Conservation (phyloP, 2,113 vertebrate genomes). For the Glaucomys volans region DNA sequence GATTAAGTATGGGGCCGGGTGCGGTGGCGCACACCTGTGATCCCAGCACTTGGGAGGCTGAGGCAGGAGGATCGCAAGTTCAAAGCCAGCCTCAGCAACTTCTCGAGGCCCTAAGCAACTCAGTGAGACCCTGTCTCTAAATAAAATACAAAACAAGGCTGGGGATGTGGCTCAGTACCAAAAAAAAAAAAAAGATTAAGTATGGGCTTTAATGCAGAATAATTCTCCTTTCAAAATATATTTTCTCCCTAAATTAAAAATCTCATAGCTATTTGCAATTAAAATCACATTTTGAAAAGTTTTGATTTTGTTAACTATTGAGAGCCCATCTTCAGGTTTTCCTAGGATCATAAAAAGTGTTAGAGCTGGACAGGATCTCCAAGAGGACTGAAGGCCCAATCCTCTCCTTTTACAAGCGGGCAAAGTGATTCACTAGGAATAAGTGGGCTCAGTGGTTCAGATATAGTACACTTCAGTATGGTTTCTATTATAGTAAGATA, state of each 20-base stretch:
- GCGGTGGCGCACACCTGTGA: no score
- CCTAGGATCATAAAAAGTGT: neutral
- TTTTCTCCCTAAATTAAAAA: constrained; percentile 10
- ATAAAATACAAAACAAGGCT: no score
- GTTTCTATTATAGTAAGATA: neutral
- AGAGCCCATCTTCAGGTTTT: neutral
- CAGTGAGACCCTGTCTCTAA: no score
- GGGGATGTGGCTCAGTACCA: no score
- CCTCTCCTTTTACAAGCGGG: neutral
- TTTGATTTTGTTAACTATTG: constrained; percentile 26
- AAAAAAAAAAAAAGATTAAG: neutral
- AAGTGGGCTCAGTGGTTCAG: neutral
- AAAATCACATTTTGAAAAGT: constrained; percentile 49
- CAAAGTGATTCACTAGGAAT: neutral
- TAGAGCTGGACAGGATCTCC: neutral
- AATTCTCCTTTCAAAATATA: constrained; percentile 50
- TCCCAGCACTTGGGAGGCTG: no score
- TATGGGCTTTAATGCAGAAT: constrained; percentile 29
- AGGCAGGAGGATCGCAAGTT: no score
- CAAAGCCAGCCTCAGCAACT: no score
- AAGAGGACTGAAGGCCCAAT: neutral
- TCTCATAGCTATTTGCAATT: neutral
- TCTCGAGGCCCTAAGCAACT: no score
- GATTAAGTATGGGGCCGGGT: neutral
- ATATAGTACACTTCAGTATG: neutral